Evolutionary conservation across 2,888 invertebrate genomes (phyloP), one percentile per base, ranked within the genome.

Genomic region (Drosophila ustulata): DNA sequence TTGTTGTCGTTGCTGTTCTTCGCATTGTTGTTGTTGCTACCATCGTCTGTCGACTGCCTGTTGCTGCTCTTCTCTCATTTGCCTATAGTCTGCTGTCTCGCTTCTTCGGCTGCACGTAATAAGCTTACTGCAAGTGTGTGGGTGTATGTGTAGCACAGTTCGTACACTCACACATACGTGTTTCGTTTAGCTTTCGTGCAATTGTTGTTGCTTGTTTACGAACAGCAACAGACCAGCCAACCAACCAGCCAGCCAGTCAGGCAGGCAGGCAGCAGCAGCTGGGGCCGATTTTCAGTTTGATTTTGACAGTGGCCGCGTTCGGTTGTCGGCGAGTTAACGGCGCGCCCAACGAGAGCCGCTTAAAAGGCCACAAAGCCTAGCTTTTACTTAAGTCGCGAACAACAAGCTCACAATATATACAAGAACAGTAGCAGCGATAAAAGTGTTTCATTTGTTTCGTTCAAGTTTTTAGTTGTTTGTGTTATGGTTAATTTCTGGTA

Each of bases 281-380:
- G 67, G 62, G 68, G 61, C 75, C 53, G 75, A 67, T 68, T 80
- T 83, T 83, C 69, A 76, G 75, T 81, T 75, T 63, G 67, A 85
- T 78, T 82, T 84, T 80, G 69, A 74, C 74, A 69, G 75, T 78
- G 72, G 78, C 55, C 80, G 83, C 83, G 78, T 72, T 67, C 78
- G 82, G 82, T 80, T 78, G 76, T 80, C 58, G 67, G 58, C 72
- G 64, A 73, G 55, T 71, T 58, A 63, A 62, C 67, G 59, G 71
- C 64, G 71, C 71, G 75, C 59, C 49, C 45, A 59, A 30, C 50
- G 58, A 75, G 50, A 62, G 80, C 64, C 75, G 75, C 46, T 62
- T 49, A 55, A 61, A 70, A 51, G 43, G 61, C 51, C 52, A 61
- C 45, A 66, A 71, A 71, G 75, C 75, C 49, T 50, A 75, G 75